phyloP scores from a whole-genome alignment of 2,888 invertebrate species.

The Sipunculus nudus region DNA sequence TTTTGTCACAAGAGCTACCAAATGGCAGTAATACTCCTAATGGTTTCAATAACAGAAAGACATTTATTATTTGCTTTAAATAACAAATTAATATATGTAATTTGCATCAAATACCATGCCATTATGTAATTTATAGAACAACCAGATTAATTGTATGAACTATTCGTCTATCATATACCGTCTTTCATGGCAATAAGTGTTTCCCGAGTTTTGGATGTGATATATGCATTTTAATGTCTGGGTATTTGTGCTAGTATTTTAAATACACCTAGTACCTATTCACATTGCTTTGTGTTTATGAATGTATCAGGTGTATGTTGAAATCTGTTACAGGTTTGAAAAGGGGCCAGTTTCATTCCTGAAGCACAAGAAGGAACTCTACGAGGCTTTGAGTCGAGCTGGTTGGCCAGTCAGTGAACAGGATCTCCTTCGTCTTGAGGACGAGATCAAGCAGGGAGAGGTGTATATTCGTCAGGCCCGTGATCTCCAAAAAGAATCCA shows the following conservation, averaged over 20 bases:
- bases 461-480: constrained; percentile 56
- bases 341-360: constrained; percentile 50
- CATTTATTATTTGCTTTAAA: too few species aligned
- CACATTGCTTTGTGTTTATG: constrained; percentile 3
- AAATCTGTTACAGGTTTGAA: constrained; percentile 44
- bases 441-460: constrained; percentile 56
- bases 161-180: constrained; percentile 18
- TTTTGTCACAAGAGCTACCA: too few species aligned
- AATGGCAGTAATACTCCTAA: too few species aligned
- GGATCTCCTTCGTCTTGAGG: constrained; percentile 55
- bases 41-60: too few species aligned
- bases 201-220: background rate
- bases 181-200: background rate
- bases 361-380: constrained; percentile 47
- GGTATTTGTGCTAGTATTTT: background rate
- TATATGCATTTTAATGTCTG: constrained; percentile 3
- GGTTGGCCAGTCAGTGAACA: constrained; percentile 55
- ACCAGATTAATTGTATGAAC: too few species aligned
- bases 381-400: constrained; percentile 49
- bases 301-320: too few species aligned
- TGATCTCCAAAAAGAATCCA: constrained; percentile 44
- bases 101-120: too few species aligned
- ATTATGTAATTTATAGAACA: too few species aligned
- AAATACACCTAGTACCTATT: background rate
- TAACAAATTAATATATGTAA: too few species aligned